Conservation (phyloP, 2,113 vertebrate species). For the Fulmarus glacialis region DNA sequence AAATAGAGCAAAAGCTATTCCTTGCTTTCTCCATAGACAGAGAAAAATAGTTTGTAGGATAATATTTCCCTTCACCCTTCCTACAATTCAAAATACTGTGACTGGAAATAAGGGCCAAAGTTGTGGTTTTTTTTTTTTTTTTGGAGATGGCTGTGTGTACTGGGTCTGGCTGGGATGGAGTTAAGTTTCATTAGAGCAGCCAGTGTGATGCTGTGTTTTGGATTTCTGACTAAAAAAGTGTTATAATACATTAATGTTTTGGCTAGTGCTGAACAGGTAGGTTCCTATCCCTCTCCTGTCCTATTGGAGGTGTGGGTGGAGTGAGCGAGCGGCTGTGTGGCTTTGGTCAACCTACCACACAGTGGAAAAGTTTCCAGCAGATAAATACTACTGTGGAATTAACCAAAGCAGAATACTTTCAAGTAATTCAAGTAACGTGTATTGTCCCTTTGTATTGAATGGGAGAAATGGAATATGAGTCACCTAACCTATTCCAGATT, state of each 20-base stretch:
- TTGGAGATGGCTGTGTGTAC: neutral
- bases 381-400: neutral
- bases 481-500: neutral
- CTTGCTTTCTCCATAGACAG: neutral
- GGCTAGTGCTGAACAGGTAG: neutral
- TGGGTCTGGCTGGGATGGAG: neutral
- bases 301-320: neutral
- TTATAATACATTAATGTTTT: neutral
- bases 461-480: neutral
- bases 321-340: accelerated
- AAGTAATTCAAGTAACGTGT: neutral
- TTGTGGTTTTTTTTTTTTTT: too few relatives aligned
- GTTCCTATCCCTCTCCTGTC: neutral
- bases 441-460: neutral
- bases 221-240: neutral
- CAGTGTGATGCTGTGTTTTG: neutral
- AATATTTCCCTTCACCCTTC: neutral
- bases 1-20: neutral
- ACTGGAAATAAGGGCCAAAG: neutral
- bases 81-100: neutral
- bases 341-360: neutral
- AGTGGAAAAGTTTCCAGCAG: neutral
- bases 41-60: neutral
- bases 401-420: neutral
- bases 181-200: neutral